Evolutionary conservation across 2,888 invertebrate species (phyloP).

Genomic region (Temnothorax unifasciatus): DNA sequence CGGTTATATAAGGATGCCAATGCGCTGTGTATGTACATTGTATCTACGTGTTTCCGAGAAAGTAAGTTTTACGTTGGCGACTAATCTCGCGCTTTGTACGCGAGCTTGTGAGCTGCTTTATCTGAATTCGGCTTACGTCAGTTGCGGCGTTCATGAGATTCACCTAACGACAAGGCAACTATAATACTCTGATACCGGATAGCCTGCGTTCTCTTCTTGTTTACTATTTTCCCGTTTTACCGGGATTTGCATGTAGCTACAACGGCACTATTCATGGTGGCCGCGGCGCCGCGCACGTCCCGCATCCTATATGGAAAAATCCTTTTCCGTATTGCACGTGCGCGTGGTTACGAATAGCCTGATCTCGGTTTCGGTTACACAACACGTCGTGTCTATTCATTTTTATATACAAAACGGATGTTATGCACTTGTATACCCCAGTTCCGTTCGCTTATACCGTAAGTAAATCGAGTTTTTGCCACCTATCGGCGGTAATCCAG

Average conservation of each 20-base stretch:
- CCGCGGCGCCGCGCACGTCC: conserved; percentile 25
- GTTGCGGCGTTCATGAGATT: conserved; percentile 31
- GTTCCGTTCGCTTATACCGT: neutral
- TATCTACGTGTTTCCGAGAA: neutral
- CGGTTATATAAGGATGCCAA: neutral
- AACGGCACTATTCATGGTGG: conserved; percentile 46
- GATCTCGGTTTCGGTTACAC: conserved; percentile 49
- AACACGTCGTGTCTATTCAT: conserved; percentile 56
- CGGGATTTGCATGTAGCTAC: conserved; percentile 52
- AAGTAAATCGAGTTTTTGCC: conserved; percentile 8
- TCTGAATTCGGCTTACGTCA: conserved; percentile 36
- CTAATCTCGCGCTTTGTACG: conserved; percentile 24
- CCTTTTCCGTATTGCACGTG: conserved; percentile 54
- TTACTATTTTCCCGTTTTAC: conserved; percentile 56
- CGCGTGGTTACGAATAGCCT: conserved; percentile 53
- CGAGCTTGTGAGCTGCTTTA: conserved; percentile 24
- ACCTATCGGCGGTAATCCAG: neutral
- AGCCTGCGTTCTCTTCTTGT: conserved; percentile 29
- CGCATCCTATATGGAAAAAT: conserved; percentile 51
- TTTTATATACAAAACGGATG: conserved; percentile 40
- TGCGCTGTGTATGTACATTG: neutral
- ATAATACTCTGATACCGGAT: conserved; percentile 50
- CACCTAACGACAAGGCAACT: conserved; percentile 52
- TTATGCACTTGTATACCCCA: conserved; percentile 40
- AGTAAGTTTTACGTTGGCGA: conserved; percentile 30